Conservation (phyloP, 92 coral and sea anemone genomes). For the Isaurus tuberculatus region DNA sequence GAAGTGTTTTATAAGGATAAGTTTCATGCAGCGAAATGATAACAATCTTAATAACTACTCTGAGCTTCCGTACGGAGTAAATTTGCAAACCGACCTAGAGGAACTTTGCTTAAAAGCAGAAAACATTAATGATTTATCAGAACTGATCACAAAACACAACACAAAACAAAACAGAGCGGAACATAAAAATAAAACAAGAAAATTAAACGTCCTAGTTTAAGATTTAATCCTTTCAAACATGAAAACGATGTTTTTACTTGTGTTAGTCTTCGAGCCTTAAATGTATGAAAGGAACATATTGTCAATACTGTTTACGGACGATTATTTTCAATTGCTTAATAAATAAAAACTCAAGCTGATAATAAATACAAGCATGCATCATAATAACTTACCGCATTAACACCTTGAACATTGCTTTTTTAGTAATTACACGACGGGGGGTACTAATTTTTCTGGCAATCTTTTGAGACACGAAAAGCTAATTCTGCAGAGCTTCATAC, state of each 20-base stretch:
- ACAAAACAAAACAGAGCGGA: not conserved
- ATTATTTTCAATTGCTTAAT: conserved; percentile 15
- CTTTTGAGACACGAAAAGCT: not conserved
- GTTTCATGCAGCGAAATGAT: conserved; percentile 4
- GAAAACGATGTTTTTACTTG: not conserved
- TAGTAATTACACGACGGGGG: conserved; percentile 4
- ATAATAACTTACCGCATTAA: conserved; percentile 18
- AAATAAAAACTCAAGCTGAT: conserved; percentile 17
- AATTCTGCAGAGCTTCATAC: too few species aligned
- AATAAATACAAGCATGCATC: conserved; percentile 14
- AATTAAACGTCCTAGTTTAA: not conserved
- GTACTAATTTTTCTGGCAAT: not conserved
- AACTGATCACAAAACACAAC: not conserved
- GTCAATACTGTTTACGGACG: conserved; percentile 17
- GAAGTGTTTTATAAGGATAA: not conserved
- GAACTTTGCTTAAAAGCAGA: not conserved
- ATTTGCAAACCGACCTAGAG: not conserved
- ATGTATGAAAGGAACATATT: not conserved
- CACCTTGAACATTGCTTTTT: conserved; percentile 18
- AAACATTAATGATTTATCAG: not conserved
- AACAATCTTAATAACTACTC: not conserved
- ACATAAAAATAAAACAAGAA: not conserved
- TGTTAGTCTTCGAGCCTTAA: not conserved
- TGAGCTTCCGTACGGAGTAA: not conserved
- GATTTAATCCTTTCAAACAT: not conserved